Base-by-base conservation (phyloP, 2,113 vertebrate genomes). In the Cryptomyrus ogoouensis region DNA sequence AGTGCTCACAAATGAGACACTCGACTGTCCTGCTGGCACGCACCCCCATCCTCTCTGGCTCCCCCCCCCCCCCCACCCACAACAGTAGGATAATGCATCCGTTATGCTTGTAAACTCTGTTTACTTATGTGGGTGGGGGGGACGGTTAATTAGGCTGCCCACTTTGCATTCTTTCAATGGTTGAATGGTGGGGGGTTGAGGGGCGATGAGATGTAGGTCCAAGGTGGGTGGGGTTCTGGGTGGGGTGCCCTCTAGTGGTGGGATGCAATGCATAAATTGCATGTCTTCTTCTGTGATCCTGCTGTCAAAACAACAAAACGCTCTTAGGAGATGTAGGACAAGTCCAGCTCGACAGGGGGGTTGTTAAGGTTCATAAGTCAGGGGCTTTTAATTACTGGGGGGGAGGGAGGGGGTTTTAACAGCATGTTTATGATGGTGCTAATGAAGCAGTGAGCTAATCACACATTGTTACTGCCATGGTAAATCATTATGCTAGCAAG, bases 1-100 rank as follows among this genome's bases (percentile, higher is more conserved):
- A 91, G 88, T 84, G 90, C 87, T 89, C 49, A 24, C 53, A 90
- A 90, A 88, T 83, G 74, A 91, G 88, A 74, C 8, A 35, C 80
- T 89, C 62, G 56, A 88, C 35, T 46, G 39, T 88, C 39, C 7
- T 80, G 70, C 3, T 80, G 46, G 50, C 52, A 89, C 44, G 13
- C 46, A 19, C 84, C 50, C 80, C 88, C 83, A 42, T 42, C 74
- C 12, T 15, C 70, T 31, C 70, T 77, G 13, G 3, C 70, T 5
- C 44, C 21, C 10, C 42, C 42, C 27, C 0, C 0, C 42, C 74
- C 15, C 2, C 31, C 9, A 12, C 80, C 17, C 42, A 1, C 19
- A 10, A n/a, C 27, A 10, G 83, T 39, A 83, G 31, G 86, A 89
- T 89, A 89, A 89, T 21, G 7, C 19, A 83, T 66, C 62, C 83